Conservation (phyloP, 2,113 vertebrate genomes). For the Todiramphus saurophagus region DNA sequence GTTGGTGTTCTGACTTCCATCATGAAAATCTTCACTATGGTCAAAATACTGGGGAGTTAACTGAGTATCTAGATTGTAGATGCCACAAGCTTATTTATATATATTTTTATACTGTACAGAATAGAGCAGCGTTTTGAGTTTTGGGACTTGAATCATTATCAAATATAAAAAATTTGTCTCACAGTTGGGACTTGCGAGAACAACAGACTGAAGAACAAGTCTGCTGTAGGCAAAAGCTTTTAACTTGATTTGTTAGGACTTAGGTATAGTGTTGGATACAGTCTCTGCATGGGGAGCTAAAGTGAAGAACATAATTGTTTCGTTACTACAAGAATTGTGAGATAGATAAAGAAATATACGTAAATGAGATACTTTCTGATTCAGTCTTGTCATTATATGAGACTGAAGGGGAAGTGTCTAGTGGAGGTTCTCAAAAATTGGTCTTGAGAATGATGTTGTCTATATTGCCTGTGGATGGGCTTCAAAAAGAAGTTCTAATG, state of each 20-base stretch:
- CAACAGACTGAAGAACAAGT: background rate
- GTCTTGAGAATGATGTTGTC: background rate
- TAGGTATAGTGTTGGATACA: background rate
- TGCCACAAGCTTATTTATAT: background rate
- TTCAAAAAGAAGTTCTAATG: background rate
- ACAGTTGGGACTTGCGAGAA: background rate
- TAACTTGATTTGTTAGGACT: background rate
- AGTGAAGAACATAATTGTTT: background rate
- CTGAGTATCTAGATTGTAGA: background rate
- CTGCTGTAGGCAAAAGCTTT: background rate
- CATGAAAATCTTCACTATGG: background rate
- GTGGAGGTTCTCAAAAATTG: background rate
- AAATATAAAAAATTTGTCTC: background rate
- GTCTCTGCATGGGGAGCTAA: background rate
- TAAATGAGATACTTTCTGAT: background rate
- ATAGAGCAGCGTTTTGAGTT: background rate
- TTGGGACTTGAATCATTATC: background rate
- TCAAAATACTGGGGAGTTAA: background rate
- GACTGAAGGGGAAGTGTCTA: background rate
- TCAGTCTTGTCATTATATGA: background rate
- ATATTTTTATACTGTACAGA: background rate
- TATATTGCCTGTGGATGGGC: background rate
- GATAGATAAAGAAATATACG: accelerated
- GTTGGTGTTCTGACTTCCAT: background rate
- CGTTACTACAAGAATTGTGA: background rate